Evolutionary conservation across 2,797 vertebrate genomes (phyloP).

Genomic region (Peromyscus eremicus): DNA sequence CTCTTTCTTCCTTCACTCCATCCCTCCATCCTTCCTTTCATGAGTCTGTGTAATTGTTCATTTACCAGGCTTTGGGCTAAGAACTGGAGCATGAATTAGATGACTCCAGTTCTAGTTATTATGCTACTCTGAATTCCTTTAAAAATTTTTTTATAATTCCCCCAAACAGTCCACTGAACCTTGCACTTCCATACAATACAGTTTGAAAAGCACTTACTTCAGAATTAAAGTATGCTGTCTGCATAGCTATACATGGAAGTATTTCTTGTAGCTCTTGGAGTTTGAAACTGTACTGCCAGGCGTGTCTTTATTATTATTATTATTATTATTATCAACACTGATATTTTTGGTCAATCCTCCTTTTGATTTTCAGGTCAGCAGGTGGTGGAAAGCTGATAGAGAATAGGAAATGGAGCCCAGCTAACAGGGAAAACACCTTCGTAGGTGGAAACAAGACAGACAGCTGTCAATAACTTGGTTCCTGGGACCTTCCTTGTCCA

Average conservation of each 20-base stretch:
- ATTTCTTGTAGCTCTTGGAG: background rate
- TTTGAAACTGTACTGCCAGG: background rate
- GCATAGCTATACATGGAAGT: background rate
- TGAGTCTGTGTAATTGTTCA: background rate
- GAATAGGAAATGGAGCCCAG: background rate
- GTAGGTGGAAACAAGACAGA: background rate
- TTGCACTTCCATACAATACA: background rate
- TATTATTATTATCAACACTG: background rate
- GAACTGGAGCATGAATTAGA: background rate
- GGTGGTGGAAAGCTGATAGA: constrained; percentile 9
- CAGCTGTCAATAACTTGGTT: background rate
- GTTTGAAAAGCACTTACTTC: constrained; percentile 55
- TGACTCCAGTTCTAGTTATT: background rate
- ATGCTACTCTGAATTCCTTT: background rate
- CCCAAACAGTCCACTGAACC: background rate
- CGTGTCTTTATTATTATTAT: background rate
- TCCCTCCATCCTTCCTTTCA: background rate
- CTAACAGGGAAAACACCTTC: background rate
- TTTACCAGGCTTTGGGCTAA: background rate
- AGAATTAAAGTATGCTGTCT: background rate
- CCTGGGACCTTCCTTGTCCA: background rate
- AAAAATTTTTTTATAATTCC: background rate
- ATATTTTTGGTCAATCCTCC: constrained; percentile 51
- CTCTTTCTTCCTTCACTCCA: fast-evolving
- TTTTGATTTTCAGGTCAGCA: constrained; percentile 38